Evolutionary conservation across 2,113 vertebrate genomes (phyloP).

Genomic region (Alectura lathami): DNA sequence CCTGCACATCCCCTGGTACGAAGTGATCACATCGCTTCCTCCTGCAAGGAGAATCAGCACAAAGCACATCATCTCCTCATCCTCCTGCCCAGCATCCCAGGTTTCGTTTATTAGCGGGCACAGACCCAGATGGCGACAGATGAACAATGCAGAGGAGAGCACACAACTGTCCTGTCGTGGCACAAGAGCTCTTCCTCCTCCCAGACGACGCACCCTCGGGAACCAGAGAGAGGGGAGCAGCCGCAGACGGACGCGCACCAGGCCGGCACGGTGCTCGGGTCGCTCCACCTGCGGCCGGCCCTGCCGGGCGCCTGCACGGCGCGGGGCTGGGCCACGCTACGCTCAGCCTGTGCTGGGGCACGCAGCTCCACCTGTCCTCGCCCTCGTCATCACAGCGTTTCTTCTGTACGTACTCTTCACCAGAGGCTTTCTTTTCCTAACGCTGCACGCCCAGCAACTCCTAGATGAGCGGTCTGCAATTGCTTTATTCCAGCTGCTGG

Average conservation of each 20-base stretch:
- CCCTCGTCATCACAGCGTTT: not conserved
- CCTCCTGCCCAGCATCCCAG: not conserved
- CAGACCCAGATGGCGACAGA: not conserved
- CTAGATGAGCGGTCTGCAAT: rapidly evolving
- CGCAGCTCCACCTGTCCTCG: not conserved
- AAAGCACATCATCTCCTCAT: not conserved
- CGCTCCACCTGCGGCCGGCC: not conserved
- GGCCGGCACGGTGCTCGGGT: too few species aligned
- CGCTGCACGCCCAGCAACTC: not conserved
- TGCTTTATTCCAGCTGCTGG: not conserved
- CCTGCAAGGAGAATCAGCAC: not conserved
- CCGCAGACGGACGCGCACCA: not conserved
- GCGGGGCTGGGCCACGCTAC: too few species aligned
- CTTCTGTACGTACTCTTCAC: not conserved
- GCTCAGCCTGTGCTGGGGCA: too few species aligned
- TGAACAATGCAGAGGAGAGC: not conserved
- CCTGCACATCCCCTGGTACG: not conserved
- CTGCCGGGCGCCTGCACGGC: too few species aligned
- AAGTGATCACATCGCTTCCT: not conserved
- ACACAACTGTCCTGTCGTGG: not conserved
- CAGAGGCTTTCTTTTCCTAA: not conserved
- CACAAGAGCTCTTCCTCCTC: not conserved
- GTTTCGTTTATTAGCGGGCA: not conserved
- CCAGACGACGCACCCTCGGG: not conserved
- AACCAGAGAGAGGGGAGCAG: too few species aligned